Evolutionary conservation across 2,797 vertebrate genomes (phyloP), one percentile per base, ranked within the genome.

Genomic region (Onychomys leucogaster): DNA sequence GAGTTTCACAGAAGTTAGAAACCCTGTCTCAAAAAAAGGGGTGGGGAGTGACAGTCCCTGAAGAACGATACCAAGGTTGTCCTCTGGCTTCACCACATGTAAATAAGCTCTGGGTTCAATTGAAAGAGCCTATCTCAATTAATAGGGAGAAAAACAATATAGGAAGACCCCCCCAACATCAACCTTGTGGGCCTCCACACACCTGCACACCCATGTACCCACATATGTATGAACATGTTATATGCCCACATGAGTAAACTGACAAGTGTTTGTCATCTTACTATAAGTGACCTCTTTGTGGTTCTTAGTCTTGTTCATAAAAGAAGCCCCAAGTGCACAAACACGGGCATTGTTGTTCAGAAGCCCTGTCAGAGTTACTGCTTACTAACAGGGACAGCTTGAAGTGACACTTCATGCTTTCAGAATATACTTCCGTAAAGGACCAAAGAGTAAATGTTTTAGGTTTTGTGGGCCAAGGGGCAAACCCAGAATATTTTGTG

Each of bases 381-480:
- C 57, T 82, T 78, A 55, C 14, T 41, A 34, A 75, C 55, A 57
- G 29, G 37, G 81, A 71, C 16, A 88, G 16, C 77, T 25, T 61
- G 59, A 63, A 78, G 67, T 27, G 43, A n/a, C 29, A 63, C 13
- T 6, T 23, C 4, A 76, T 25, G 13, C 17, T 43, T 76, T 25
- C 21, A 65, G 27, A 94, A 85, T 83, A 29, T 63, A 46, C 65
- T 89, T 86, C 27, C 43, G 1, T 69, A 65, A 91, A 95, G 73
- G 17, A 55, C 19, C 37, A 59, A 32, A 43, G 41, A 78, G 63
- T 87, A 94, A 96, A 95, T 95, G 94, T 57, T 90, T 93, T 73
- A 77, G 61, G 76, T 34, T 93, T 89, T 80, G 29, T 85, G 59
- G n/a, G 11, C 69, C 57, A 86, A 94, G 49, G 91, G 29, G 27